Evolutionary conservation across 2,888 invertebrate species (phyloP).

Genomic region (Diaperis boleti): DNA sequence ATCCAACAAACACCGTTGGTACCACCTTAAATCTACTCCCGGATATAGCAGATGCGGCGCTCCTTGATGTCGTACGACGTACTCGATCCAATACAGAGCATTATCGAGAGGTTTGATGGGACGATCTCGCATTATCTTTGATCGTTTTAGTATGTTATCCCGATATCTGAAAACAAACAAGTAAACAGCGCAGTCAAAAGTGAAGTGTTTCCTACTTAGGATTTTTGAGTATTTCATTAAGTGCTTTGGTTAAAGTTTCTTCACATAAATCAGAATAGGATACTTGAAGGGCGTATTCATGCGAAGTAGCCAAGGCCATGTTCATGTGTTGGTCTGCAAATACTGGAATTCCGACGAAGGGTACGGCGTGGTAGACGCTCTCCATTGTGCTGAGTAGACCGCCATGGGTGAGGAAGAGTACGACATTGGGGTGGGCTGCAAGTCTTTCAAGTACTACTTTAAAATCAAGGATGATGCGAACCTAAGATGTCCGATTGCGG

Average conservation of each 20-base stretch:
- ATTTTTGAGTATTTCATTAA: conserved; percentile 56
- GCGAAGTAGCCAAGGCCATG: conserved; percentile 63
- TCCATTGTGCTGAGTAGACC: conserved; percentile 52
- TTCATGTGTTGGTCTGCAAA: conserved; percentile 51
- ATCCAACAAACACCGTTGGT: conserved; percentile 26
- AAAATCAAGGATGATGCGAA: too few relatives aligned
- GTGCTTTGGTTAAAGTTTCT: conserved; percentile 53
- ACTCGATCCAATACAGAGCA: conserved; percentile 53
- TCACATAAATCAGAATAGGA: conserved; percentile 61
- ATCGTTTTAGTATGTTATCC: conserved; percentile 45
- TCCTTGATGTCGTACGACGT: conserved; percentile 51
- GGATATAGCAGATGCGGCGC: conserved; percentile 53
- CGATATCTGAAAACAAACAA: conserved; percentile 43
- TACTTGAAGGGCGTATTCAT: conserved; percentile 64
- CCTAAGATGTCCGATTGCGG: conserved; percentile 61
- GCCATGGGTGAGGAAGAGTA: conserved; percentile 51
- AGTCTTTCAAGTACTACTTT: too few relatives aligned
- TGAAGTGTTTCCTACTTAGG: conserved; percentile 43
- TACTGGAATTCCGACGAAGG: conserved; percentile 49
- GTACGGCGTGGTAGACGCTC: conserved; percentile 49
- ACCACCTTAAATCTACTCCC: conserved; percentile 52
- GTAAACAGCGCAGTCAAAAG: too few relatives aligned
- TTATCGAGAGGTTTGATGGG: conserved; percentile 49
- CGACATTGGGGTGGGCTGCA: conserved; percentile 51
- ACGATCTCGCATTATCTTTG: conserved; percentile 50